Evolutionary conservation across 2,888 invertebrate genomes (phyloP), one percentile per base, ranked within the genome.

Genomic region (Ochropacha duplaris): DNA sequence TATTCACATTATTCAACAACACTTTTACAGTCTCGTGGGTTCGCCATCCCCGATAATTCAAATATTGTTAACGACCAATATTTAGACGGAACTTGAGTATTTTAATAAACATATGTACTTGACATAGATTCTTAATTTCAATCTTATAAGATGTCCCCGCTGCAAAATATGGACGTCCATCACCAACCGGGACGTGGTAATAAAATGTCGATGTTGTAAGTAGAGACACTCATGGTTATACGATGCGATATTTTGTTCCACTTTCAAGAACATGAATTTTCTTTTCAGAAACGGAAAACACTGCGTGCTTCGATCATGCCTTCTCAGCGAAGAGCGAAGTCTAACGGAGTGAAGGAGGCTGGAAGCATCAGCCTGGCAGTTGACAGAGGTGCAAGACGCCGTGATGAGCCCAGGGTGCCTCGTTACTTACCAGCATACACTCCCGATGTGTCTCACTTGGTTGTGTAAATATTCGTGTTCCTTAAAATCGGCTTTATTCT

Each of bases 231-330:
- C 56, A 55, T 66, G 60, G 54, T 60, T 68, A 61, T 69, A 55
- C 22, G 62, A 56, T 66, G 60, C 24, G 39, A 55, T 56, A 54
- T 57, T 49, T 60, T 69, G 59, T 63, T 70, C 57, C 64, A 54
- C 65, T 58, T 62, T 34, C 36, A 36, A 9, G n/a, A 50, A 55
- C 36, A 55, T 44, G 59, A 44, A 19, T 16, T 14, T 39, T 64
- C 64, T 72, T 94, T 94, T 61, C 93, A 98, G 98, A 98, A 98
- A 93, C 95, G 98, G 56, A 98, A 98, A 90, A 96, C 96, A 0
- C 88, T 98, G 68, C 94, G 98, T 56, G 96, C 97, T 54, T 96
- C 97, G 0, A 93, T 97, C 70, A 94, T 96, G 72, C 94, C 94
- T n/a, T 94, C 95, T 65, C 97, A 97, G 86, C 94, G 97, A 36